Evolutionary conservation across 2,113 vertebrate genomes (phyloP).

Genomic region (Hippocampus zosterae): DNA sequence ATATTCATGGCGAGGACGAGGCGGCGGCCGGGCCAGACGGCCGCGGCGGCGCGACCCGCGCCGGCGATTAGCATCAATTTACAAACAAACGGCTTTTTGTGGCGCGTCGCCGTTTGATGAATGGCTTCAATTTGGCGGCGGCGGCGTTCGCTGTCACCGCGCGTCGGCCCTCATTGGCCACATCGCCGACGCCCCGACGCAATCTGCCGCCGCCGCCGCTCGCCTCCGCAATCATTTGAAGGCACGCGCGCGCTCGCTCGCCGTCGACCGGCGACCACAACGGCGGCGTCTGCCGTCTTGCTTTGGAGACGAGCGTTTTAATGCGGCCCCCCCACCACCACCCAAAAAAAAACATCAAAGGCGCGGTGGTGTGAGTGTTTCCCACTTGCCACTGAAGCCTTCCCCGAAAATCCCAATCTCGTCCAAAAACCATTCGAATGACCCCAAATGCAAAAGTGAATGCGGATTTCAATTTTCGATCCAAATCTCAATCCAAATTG

Average conservation of each 20-base stretch:
- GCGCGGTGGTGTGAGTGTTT: too few species aligned
- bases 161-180: constrained; percentile 58
- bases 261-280: constrained; percentile 1
- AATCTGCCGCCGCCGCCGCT: constrained; percentile 69
- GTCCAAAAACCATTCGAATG: too few species aligned
- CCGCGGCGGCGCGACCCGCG: constrained; percentile 41
- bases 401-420: too few species aligned
- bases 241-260: constrained; percentile 58
- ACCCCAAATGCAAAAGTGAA: too few species aligned
- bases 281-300: not conserved
- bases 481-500: too few species aligned
- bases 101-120: constrained; percentile 78
- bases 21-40: constrained; percentile 51
- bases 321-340: too few species aligned
- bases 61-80: constrained; percentile 78
- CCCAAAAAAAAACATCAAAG: too few species aligned
- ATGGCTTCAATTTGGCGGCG: constrained; percentile 80
- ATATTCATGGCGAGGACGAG: constrained; percentile 44
- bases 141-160: constrained; percentile 74
- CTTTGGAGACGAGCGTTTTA: not conserved
- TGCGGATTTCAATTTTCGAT: too few species aligned
- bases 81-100: constrained; percentile 78
- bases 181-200: constrained; percentile 47
- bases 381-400: too few species aligned
- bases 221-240: constrained; percentile 52